Percentiles rank a stretch among this genome's conserved stretches.
phyloP scores from a whole-genome alignment of 2,888 invertebrate genomes.

The Drosophila aldrichi region DNA sequence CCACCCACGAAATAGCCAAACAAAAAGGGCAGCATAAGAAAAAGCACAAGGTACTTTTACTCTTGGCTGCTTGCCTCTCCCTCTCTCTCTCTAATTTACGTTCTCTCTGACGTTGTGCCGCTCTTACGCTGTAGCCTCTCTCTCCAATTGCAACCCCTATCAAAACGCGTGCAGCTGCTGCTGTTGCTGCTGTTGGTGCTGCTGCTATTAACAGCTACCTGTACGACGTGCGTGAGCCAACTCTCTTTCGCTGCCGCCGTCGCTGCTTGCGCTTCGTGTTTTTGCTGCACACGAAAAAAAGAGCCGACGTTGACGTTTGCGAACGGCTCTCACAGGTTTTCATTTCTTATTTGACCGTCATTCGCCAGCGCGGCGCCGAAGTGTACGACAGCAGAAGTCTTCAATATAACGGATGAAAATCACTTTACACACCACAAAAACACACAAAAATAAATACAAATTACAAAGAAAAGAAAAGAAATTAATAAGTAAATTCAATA shows the following conservation, averaged over 20 bases:
- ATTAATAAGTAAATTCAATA: background rate
- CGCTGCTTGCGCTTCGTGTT: slow-evolving; percentile 36
- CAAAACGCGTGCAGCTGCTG: slow-evolving; percentile 35
- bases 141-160: slow-evolving; percentile 49
- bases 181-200: slow-evolving; percentile 18
- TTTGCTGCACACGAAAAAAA: slow-evolving; percentile 38
- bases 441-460: slow-evolving; percentile 16
- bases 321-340: slow-evolving; percentile 71
- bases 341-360: slow-evolving; percentile 79
- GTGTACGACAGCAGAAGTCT: slow-evolving; percentile 73
- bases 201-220: slow-evolving; percentile 24
- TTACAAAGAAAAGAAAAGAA: slow-evolving; percentile 19
- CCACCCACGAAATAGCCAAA: slow-evolving; percentile 74
- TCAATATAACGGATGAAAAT: slow-evolving; percentile 61
- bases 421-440: slow-evolving; percentile 25
- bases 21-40: slow-evolving; percentile 64
- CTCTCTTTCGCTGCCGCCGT: slow-evolving; percentile 24
- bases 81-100: background rate
- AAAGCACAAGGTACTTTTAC: slow-evolving; percentile 59
- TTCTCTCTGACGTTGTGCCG: slow-evolving; percentile 2
- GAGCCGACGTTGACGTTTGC: slow-evolving; percentile 45
- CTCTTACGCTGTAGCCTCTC: slow-evolving; percentile 2
- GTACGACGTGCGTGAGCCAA: slow-evolving; percentile 15
- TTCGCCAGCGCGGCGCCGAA: slow-evolving; percentile 77
- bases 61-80: slow-evolving; percentile 29